These are phyloP conservation scores for Xanthorhoe spadicearia DNA, from an alignment of 2,888 invertebrate genomes.

Conservation along the genomic window DNA sequence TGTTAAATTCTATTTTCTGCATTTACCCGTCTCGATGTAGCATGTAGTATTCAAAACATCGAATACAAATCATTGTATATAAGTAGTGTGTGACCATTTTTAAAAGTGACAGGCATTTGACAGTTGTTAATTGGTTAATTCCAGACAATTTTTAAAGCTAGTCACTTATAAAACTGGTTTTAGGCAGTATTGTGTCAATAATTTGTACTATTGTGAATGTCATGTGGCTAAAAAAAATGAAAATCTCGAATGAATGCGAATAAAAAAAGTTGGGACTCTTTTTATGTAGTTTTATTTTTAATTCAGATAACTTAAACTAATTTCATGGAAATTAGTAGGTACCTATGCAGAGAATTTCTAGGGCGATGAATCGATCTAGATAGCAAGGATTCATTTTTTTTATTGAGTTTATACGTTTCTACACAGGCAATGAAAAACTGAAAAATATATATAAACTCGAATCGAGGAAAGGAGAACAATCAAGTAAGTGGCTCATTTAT, in stretches of 20 bases:
- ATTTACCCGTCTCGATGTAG: constrained; percentile 1
- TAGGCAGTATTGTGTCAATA: constrained; percentile 11
- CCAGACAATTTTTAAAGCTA: not conserved
- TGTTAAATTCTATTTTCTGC: not conserved
- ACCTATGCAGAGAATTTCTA: too few species aligned
- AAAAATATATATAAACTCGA: too few species aligned
- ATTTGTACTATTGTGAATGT: constrained; percentile 30
- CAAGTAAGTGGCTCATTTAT: too few species aligned
- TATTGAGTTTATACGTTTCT: too few species aligned
- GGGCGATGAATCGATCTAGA: too few species aligned
- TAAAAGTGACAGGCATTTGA: not conserved
- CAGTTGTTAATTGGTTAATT: too few species aligned
- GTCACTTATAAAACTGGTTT: not conserved
- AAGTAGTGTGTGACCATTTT: not conserved
- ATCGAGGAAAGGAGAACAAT: too few species aligned
- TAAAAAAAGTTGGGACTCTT: constrained; percentile 61
- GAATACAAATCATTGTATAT: not conserved
- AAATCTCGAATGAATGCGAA: constrained; percentile 66
- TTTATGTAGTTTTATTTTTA: constrained; percentile 50
- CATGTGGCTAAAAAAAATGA: constrained; percentile 34
- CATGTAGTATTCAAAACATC: not conserved
- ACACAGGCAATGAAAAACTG: too few species aligned
- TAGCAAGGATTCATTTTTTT: too few species aligned
- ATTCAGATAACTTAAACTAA: too few species aligned
- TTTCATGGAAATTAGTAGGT: too few species aligned